A percentile compares a stretch with the other conserved stretches of the same genome.
Evolutionary conservation across 2,888 invertebrate genomes (phyloP).

Genomic region (Diogma glabrata): DNA sequence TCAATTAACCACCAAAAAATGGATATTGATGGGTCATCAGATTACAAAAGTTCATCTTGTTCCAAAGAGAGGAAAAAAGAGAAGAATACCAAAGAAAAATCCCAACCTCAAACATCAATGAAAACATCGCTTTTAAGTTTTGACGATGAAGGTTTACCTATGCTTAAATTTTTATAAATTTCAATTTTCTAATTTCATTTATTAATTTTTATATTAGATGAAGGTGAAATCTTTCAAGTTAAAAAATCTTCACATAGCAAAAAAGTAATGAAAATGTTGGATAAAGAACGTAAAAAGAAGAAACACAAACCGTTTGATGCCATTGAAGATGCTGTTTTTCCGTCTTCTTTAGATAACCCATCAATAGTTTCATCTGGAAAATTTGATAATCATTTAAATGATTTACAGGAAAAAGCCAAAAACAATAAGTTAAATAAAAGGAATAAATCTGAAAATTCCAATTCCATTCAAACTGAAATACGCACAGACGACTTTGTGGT

Average conservation of each 20-base stretch:
- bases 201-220: conserved; percentile 41
- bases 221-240: conserved; percentile 85
- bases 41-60: conserved; percentile 11
- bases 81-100: conserved; percentile 10
- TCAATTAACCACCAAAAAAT: conserved; percentile 39
- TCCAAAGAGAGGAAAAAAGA: conserved; percentile 6
- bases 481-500: conserved; percentile 59
- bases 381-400: conserved; percentile 9
- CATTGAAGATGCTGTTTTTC: conserved; percentile 2
- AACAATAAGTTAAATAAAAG: conserved; percentile 19
- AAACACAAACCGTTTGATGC: too few relatives aligned
- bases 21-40: conserved; percentile 27
- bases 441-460: conserved; percentile 35
- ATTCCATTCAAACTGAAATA: conserved; percentile 53
- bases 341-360: conserved; percentile 24
- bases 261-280: conserved; percentile 70
- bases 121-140: conserved; percentile 60
- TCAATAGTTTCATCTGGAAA: conserved; percentile 16
- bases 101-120: conserved; percentile 23
- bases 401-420: conserved; percentile 3
- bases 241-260: conserved; percentile 93
- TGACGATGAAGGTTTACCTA: conserved; percentile 51
- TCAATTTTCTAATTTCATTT: neutral
- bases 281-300: conserved; percentile 58
- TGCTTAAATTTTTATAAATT: neutral